Percentiles rank a stretch among this genome's conserved stretches.
Evolutionary conservation across 2,797 vertebrate genomes (phyloP).

Genomic region (Anguilla obscura): DNA sequence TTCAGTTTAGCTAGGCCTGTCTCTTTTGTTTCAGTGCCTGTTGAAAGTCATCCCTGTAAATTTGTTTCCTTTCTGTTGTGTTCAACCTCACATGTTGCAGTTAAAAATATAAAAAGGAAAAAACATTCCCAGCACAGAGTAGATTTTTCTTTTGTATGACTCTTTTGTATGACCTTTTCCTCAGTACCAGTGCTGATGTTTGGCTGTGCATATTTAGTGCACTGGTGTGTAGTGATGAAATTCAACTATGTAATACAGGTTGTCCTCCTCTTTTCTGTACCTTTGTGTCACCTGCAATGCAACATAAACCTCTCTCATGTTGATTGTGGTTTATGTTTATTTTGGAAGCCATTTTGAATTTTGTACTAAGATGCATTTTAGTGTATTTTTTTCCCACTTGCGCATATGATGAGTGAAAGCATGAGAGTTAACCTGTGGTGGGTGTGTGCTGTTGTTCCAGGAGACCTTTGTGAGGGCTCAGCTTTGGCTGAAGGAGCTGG

Average conservation of each 20-base stretch:
- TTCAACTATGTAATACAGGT: not conserved
- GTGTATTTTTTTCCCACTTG: not conserved
- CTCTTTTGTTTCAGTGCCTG: not conserved
- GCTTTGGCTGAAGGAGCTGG: constrained; percentile 75
- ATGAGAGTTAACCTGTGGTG: not conserved
- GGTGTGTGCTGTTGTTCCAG: constrained; percentile 51
- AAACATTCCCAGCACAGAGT: not conserved
- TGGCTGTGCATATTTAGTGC: not conserved
- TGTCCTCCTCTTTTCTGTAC: not conserved
- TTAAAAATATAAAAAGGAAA: not conserved
- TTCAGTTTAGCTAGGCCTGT: not conserved
- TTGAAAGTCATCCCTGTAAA: not conserved
- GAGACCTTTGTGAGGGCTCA: constrained; percentile 71
- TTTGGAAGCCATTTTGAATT: too few relatives aligned
- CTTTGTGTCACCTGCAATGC: not conserved
- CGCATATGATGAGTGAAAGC: not conserved
- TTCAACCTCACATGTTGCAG: not conserved
- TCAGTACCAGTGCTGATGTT: not conserved
- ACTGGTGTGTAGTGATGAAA: not conserved
- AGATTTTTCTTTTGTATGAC: not conserved
- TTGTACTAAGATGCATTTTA: not conserved
- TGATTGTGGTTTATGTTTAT: not conserved
- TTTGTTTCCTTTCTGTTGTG: not conserved
- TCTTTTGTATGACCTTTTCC: not conserved
- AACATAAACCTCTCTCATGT: not conserved